Evolutionary conservation across 1,140 invertebrate genomes (phyloP).

Genomic region (Anastrepha obliqua): DNA sequence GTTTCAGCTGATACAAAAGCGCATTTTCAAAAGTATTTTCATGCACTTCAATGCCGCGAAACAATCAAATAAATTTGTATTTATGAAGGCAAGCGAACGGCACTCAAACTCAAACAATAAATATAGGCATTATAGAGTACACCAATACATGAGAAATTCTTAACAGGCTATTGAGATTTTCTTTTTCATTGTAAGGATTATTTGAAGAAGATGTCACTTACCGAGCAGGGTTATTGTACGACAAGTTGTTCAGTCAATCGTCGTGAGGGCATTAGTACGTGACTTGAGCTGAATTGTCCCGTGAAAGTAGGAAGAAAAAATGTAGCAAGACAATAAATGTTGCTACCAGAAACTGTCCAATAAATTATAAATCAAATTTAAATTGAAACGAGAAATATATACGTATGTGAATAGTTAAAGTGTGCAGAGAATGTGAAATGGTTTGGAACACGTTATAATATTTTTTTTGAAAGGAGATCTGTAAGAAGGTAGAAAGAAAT

Average conservation of each 20-base stretch:
- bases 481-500: too few species aligned
- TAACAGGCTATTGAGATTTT: neutral
- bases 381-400: too few species aligned
- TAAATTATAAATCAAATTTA: conserved; percentile 19
- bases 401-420: too few species aligned
- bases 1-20: neutral
- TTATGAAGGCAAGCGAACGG: neutral
- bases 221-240: neutral
- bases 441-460: too few species aligned
- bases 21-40: neutral
- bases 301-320: neutral
- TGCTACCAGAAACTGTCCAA: conserved; percentile 27
- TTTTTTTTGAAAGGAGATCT: too few species aligned
- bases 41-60: neutral
- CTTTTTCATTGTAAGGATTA: neutral
- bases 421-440: too few species aligned
- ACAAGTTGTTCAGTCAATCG: neutral
- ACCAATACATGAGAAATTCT: neutral
- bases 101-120: neutral
- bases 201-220: neutral
- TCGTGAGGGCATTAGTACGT: neutral
- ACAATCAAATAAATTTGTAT: conserved; percentile 36
- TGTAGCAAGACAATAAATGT: conserved; percentile 5
- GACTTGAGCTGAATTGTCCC: neutral
- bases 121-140: neutral